Evolutionary conservation across 2,113 vertebrate genomes (phyloP), one percentile per base, ranked within the genome.

Genomic region (Lycocorax pyrrhopterus): DNA sequence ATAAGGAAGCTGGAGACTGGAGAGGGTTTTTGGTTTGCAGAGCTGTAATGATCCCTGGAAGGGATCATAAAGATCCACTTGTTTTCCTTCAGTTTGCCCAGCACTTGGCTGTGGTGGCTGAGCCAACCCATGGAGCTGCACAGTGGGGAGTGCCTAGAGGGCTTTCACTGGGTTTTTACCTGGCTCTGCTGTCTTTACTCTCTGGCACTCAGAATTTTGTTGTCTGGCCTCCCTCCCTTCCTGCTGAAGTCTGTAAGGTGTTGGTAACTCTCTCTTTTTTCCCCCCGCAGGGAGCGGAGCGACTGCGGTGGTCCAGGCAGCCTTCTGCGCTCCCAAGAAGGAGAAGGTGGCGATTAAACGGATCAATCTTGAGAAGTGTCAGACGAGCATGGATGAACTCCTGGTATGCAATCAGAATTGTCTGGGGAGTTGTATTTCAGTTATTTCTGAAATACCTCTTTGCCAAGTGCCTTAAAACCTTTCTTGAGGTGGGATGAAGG

Each of bases 301-400:
- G 27, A 99, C 99, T 19, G 99, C 99, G 0, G 99, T 99, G 95
- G 99, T 99, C 71, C 99, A 99, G 93, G 99, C 99, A 52, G 99
- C 99, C 0, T 98, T 98, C 89, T 99, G 99, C 64, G 76, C 85
- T 52, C 99, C 99, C 1, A 98, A 99, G 95, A 99, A 99, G 96
- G 99, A 99, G 97, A 99, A 98, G 95, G 99, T 99, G 97, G 99
- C 99, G 4, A 99, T 99, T 93, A 99, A 99, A 96, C 98, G 99
- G 75, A 99, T 99, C 96, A 99, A 99, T 89, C 98, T 99, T 35
- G 99, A 99, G 96, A 99, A 99, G 90, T 99, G 99, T 97, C 99
- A 99, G 88, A 99, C 99, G 1, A 99, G 99, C 98, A 99, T 99
- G 99, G 99, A 99, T 71, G 99, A 99, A 71, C 99, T 99, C 58